Percentiles rank a stretch among this genome's conserved stretches.
Conservation (phyloP, 2,888 invertebrate species). For the Clostera curtula region DNA sequence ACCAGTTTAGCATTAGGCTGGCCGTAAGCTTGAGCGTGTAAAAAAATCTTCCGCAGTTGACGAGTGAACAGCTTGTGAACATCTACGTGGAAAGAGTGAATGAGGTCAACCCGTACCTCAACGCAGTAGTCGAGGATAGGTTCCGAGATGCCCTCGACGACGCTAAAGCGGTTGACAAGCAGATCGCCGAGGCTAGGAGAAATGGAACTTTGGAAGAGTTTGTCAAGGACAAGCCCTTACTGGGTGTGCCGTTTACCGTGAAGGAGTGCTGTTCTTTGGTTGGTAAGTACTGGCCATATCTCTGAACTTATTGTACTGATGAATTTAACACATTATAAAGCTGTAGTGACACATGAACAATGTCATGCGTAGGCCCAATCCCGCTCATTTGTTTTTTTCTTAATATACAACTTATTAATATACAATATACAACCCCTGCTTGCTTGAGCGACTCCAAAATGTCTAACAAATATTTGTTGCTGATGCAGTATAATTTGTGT, state of each 20-base stretch:
- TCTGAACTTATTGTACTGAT: background rate
- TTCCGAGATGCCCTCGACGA: slow-evolving; percentile 78
- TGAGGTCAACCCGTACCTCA: slow-evolving; percentile 78
- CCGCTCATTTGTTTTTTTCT: too few relatives aligned
- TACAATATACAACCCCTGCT: too few relatives aligned
- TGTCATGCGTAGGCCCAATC: too few relatives aligned
- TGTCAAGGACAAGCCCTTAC: slow-evolving; percentile 75
- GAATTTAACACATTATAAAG: too few relatives aligned
- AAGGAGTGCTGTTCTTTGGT: slow-evolving; percentile 86
- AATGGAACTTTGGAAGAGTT: slow-evolving; percentile 49
- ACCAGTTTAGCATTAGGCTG: too few relatives aligned
- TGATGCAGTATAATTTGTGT: too few relatives aligned
- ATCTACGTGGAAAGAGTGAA: slow-evolving; percentile 78
- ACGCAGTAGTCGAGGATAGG: slow-evolving; percentile 80
- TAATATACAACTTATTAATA: too few relatives aligned
- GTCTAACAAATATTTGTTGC: too few relatives aligned
- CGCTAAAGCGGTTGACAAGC: slow-evolving; percentile 74
- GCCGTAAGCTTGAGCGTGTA: too few relatives aligned
- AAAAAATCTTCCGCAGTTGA: slow-evolving; percentile 74
- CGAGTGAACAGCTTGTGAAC: slow-evolving; percentile 73
- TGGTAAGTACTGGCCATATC: slow-evolving; percentile 65
- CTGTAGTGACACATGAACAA: too few relatives aligned
- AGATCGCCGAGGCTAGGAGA: slow-evolving; percentile 31
- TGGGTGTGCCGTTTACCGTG: slow-evolving; percentile 88
- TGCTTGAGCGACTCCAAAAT: too few relatives aligned